These are phyloP conservation scores for Macrotrachela quadricornifera DNA, from an alignment of 1,140 invertebrate genomes.

Conservation along the genomic window DNA sequence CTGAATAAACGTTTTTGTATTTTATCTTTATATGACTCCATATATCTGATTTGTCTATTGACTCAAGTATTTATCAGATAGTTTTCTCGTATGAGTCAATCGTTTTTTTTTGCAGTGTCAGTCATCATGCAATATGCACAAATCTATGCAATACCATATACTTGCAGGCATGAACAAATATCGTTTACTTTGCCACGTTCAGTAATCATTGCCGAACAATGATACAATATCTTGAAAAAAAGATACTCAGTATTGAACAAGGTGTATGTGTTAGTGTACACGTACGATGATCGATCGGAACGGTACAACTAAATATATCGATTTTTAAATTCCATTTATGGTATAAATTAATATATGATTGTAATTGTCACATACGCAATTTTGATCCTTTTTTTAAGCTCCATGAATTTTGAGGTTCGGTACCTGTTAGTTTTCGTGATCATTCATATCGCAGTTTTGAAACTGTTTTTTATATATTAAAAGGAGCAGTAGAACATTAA, in stretches of 20 bases:
- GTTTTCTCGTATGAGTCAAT: too few relatives aligned
- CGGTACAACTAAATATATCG: slow-evolving; percentile 15
- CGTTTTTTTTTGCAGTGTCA: too few relatives aligned
- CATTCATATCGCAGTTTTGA: slow-evolving; percentile 35
- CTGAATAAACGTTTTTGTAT: too few relatives aligned
- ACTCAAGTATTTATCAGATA: too few relatives aligned
- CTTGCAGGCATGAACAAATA: too few relatives aligned
- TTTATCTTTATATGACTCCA: too few relatives aligned
- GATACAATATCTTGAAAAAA: slow-evolving; percentile 39
- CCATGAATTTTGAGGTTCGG: slow-evolving; percentile 26
- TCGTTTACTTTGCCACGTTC: too few relatives aligned
- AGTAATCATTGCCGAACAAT: background rate
- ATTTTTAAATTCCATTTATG: background rate
- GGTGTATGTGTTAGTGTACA: slow-evolving; percentile 26
- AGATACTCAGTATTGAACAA: slow-evolving; percentile 57
- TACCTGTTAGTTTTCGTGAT: slow-evolving; percentile 31
- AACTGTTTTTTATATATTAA: slow-evolving; percentile 30
- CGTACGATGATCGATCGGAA: slow-evolving; percentile 26
- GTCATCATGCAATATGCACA: too few relatives aligned
- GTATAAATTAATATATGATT: background rate
- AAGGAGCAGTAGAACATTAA: slow-evolving; percentile 25
- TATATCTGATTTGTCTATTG: too few relatives aligned
- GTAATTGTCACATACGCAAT: slow-evolving; percentile 22
- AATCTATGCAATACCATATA: too few relatives aligned
- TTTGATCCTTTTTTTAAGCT: slow-evolving; percentile 32